A percentile compares a stretch with the other conserved stretches of the same genome.
These are phyloP conservation scores for Drosophila micromelanica DNA, from an alignment of 1,140 invertebrate genomes.

Conservation along the genomic window DNA sequence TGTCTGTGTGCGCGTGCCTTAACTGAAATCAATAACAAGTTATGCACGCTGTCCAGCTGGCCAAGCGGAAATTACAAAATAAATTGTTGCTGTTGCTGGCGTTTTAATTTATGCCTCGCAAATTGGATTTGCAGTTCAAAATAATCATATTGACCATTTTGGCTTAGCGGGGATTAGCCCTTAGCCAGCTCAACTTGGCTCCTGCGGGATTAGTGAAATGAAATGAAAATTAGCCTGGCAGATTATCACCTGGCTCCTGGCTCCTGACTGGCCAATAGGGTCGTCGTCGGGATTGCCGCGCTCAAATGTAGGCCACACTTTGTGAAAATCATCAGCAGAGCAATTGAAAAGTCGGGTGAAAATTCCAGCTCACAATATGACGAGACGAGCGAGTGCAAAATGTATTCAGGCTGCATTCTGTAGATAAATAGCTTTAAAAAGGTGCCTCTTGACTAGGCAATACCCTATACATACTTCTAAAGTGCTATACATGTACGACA, in stretches of 20 bases:
- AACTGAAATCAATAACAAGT: conserved; percentile 52
- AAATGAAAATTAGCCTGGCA: conserved; percentile 45
- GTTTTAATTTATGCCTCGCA: conserved; percentile 71
- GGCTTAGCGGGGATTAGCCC: conserved; percentile 74
- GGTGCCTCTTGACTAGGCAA: background rate
- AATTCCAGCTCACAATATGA: conserved; percentile 18
- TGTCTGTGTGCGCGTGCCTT: conserved; percentile 8
- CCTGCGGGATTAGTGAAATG: conserved; percentile 29
- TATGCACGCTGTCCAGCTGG: conserved; percentile 23
- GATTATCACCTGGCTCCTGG: conserved; percentile 33
- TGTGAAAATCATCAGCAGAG: conserved; percentile 42
- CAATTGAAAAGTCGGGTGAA: conserved; percentile 41
- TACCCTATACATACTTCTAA: background rate
- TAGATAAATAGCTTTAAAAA: conserved; percentile 62
- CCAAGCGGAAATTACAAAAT: conserved; percentile 72
- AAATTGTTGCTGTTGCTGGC: conserved; percentile 40
- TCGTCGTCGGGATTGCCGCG: conserved; percentile 1
- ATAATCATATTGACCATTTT: conserved; percentile 57
- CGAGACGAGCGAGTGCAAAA: conserved; percentile 9
- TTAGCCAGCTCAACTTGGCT: conserved; percentile 37
- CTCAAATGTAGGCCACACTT: conserved; percentile 77
- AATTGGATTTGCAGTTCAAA: conserved; percentile 71
- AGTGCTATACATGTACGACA: background rate
- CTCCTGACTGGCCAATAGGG: background rate
- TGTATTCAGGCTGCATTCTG: conserved; percentile 27